These are phyloP conservation scores for Venturia canescens DNA, from an alignment of 1,140 invertebrate genomes.

Conservation along the genomic window DNA sequence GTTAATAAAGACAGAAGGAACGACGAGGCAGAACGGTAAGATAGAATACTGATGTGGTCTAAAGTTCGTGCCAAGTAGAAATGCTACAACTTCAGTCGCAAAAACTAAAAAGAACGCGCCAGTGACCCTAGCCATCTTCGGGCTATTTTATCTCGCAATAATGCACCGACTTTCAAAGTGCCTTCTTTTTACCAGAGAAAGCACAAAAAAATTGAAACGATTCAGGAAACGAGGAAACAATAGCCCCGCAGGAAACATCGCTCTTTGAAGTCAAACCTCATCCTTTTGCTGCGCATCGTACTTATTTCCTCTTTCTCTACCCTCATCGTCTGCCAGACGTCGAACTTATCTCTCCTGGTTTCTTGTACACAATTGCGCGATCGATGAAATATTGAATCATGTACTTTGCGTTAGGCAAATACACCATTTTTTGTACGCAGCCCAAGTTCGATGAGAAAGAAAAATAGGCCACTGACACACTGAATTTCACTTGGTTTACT, in stretches of 20 bases:
- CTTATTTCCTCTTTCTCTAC: not conserved
- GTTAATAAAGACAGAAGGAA: slow-evolving; percentile 35
- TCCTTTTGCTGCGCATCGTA: not conserved
- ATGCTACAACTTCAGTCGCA: not conserved
- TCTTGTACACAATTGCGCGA: not conserved
- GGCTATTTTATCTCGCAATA: not conserved
- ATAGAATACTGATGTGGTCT: slow-evolving; percentile 5
- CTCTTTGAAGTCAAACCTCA: not conserved
- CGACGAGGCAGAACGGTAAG: slow-evolving; percentile 1
- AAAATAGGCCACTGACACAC: too few relatives aligned
- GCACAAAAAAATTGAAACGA: not conserved
- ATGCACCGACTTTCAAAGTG: not conserved
- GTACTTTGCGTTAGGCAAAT: not conserved
- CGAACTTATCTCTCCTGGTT: not conserved
- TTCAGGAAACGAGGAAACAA: too few relatives aligned
- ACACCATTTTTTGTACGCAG: not conserved
- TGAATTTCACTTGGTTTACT: too few relatives aligned
- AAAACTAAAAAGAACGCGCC: not conserved
- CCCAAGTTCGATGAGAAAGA: too few relatives aligned
- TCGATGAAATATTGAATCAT: not conserved
- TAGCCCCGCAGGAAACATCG: too few relatives aligned
- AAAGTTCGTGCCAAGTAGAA: slow-evolving; percentile 14
- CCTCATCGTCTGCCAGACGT: not conserved
- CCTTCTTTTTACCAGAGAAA: not conserved
- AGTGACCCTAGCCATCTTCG: not conserved